Evolutionary conservation across 2,888 invertebrate genomes (phyloP), one percentile per base, ranked within the genome.

Genomic region (Calephelis perditalis): DNA sequence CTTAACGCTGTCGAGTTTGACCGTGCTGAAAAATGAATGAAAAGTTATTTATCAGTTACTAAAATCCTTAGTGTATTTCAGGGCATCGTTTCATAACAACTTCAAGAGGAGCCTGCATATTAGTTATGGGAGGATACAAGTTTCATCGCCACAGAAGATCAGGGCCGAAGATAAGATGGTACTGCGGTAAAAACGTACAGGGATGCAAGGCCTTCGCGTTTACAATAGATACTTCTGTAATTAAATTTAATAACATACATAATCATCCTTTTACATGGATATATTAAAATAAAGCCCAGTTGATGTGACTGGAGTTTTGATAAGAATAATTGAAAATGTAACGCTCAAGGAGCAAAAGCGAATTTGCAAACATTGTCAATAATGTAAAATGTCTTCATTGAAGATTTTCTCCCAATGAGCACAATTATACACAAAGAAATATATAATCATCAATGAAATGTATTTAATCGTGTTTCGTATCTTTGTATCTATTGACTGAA

Each of bases 81-180:
- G 67, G 37, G 7, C 56, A 64, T 12, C 35, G 59, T 6, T 64
- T 65, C 55, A 49, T 58, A 6, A 63, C 15, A 4, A 63, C 67
- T 0, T 12, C 12, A 0, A 52, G 67, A 7, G 68, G 67, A 1
- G 61, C 64, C 5, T 52, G 12, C 5, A 73, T 75, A 62, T 70
- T 74, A 6, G 67, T 70, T n/a, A 64, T 73, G 6, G 69, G 69
- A 15, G 74, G 74, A 1, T 72, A 68, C 15, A 69, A 68, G 54
- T 68, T 70, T 37, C 62, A 68, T 6, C 64, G 64, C 10, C 71
- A 73, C 3, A 60, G 61, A 12, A 56, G 35, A 0, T 26, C 7
- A 0, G 65, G 66, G 0, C 1, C 44, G n/a, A 69, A 63, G 52
- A 68, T 58, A 0, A 63, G 71, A 0, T 72, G 73, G 71, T 57